These are phyloP conservation scores for Sphaerodactylus townsendi DNA, from an alignment of 2,113 vertebrate species.

Conservation along the genomic window DNA sequence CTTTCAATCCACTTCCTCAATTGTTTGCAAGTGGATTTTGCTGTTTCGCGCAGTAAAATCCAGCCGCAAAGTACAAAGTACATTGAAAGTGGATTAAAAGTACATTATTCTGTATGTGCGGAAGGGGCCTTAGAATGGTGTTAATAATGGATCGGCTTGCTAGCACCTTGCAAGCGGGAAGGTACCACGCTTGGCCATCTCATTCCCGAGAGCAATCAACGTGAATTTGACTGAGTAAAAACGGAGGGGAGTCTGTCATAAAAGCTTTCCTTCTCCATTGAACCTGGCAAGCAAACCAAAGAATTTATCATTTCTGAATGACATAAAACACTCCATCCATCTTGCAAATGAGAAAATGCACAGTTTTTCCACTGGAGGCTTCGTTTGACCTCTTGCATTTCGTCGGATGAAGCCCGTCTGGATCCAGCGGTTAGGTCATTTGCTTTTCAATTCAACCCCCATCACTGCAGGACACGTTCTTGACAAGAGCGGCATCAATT, in stretches of 20 bases:
- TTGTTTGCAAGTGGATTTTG: too few species aligned
- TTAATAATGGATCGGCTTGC: not conserved
- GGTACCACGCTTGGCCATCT: too few species aligned
- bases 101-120: too few species aligned
- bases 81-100: too few species aligned
- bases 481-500: not conserved
- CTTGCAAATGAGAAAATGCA: not conserved
- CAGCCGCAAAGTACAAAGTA: too few species aligned
- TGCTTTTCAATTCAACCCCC: not conserved
- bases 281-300: not conserved
- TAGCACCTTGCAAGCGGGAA: not conserved
- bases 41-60: too few species aligned
- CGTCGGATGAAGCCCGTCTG: not conserved
- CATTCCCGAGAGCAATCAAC: not conserved
- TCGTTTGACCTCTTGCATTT: not conserved
- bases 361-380: not conserved
- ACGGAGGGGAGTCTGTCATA: not conserved
- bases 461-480: not conserved
- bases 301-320: not conserved
- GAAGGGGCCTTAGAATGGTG: not conserved
- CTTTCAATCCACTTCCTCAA: too few species aligned
- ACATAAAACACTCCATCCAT: not conserved
- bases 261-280: not conserved
- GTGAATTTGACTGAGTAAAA: not conserved
- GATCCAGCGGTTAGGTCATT: not conserved